Evolutionary conservation across 2,797 vertebrate genomes (phyloP).

Genomic region (Pygocentrus nattereri): DNA sequence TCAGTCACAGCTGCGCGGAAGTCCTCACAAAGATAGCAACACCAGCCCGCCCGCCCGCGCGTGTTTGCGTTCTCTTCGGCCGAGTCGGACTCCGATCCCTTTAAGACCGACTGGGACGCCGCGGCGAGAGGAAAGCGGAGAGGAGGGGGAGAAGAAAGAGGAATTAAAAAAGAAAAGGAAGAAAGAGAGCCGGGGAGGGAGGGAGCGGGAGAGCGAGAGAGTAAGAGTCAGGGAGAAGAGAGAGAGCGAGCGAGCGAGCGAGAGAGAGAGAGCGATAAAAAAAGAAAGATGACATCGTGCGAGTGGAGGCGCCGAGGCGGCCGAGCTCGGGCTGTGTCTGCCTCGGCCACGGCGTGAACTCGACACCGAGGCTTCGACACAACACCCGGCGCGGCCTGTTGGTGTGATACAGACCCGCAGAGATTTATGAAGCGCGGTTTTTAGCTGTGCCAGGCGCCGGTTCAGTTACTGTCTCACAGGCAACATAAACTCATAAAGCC

Average conservation of each 20-base stretch:
- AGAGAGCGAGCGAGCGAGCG: slow-evolving; percentile 80
- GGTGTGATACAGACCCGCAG: slow-evolving; percentile 65
- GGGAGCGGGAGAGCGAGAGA: not conserved
- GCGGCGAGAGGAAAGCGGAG: slow-evolving; percentile 78
- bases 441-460: slow-evolving; percentile 67
- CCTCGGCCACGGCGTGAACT: slow-evolving; percentile 80
- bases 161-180: slow-evolving; percentile 87
- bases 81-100: slow-evolving; percentile 73
- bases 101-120: slow-evolving; percentile 85
- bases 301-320: slow-evolving; percentile 81
- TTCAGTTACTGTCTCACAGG: slow-evolving; percentile 52
- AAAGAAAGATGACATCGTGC: slow-evolving; percentile 87
- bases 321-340: slow-evolving; percentile 77
- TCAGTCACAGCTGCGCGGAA: too few species aligned
- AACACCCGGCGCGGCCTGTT: slow-evolving; percentile 82
- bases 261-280: slow-evolving; percentile 76
- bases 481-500: not conserved
- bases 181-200: slow-evolving; percentile 60
- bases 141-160: slow-evolving; percentile 86
- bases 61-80: not conserved
- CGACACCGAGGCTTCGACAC: slow-evolving; percentile 83
- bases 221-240: slow-evolving; percentile 78
- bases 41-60: not conserved
- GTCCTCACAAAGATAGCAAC: not conserved
- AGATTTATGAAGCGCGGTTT: slow-evolving; percentile 73